Base-by-base conservation (phyloP, 2,888 invertebrate species). In the Pyrocoelia pectoralis region DNA sequence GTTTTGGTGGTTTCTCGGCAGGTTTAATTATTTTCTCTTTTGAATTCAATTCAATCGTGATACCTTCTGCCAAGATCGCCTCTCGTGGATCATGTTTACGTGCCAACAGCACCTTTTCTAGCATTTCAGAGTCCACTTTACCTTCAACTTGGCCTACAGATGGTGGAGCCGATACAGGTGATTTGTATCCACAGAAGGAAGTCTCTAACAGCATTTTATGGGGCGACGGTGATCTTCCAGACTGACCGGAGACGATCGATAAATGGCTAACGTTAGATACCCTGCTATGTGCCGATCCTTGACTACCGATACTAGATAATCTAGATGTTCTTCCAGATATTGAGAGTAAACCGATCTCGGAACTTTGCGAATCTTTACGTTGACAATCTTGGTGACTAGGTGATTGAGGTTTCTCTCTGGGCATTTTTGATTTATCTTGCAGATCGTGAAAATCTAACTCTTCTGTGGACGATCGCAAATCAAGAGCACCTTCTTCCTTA, bases 181-280 rank as follows among this genome's bases (percentile, higher is more conserved):
- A 91, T 75, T 93, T 93, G 52, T 89, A 91, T 0, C 95, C 95
- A 80, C 94, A 95, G 79, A 95, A 95, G 0, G 94, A 94, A 0
- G 95, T 95, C 82, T 95, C 95, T 61, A 95, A 84, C 57, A 94
- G 84, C 89, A 94, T 93, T 80, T 91, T 92, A 83, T 95, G 94
- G n/a, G 95, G 95, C 10, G 94, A 94, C 1, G 95, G 94, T 15
- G 83, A 76, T 40, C 77, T 77, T 12, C 77, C 78, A 10, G 87
- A 86, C 59, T 83, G 85, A 1, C 84, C 85, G 1, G 86, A 86
- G 46, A 84, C 79, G 14, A 84, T 84, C 1, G 86, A 87, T 48
- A 86, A 75, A 64, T 85, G 85, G 70, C 86, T 86, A 3, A 84
- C 83, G 12, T 85, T 86, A 79, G 82, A 82, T 53, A 83, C 66